phyloP scores from a whole-genome alignment of 2,113 vertebrate species.

The Hippolais icterina region DNA sequence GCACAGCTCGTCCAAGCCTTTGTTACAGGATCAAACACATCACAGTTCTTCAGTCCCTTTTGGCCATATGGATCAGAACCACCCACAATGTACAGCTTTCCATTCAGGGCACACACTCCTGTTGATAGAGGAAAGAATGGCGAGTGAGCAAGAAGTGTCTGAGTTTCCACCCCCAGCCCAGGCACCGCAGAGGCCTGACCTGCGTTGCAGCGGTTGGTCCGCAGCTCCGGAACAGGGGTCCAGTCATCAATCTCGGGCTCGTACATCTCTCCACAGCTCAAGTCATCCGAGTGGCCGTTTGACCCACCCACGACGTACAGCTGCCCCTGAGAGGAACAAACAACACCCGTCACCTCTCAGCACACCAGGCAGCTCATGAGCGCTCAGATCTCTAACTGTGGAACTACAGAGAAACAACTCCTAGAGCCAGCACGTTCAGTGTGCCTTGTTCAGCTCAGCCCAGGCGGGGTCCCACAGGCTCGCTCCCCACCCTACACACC shows the following conservation, averaged over 20 bases:
- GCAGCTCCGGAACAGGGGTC: conserved; percentile 90
- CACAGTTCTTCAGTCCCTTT: conserved; percentile 97
- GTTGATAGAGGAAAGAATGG: not conserved
- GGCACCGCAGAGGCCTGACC: conserved; percentile 61
- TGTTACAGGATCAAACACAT: conserved; percentile 91
- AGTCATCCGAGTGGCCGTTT: conserved; percentile 95
- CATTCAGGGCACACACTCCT: conserved; percentile 94
- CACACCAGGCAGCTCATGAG: rapidly evolving
- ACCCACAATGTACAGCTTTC: conserved; percentile 92
- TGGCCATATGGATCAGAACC: conserved; percentile 97
- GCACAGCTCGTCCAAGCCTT: conserved; percentile 93
- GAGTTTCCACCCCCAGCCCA: rapidly evolving
- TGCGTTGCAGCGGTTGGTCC: conserved; percentile 97
- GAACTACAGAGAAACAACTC: not conserved
- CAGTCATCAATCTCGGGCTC: conserved; percentile 88
- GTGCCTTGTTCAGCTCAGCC: not conserved
- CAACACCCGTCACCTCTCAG: not conserved
- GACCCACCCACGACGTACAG: conserved; percentile 97
- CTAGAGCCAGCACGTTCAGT: not conserved
- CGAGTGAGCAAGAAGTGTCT: not conserved
- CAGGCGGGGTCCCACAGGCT: not conserved
- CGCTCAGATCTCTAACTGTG: rapidly evolving
- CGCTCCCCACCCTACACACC: conserved; percentile 69
- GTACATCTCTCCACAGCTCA: conserved; percentile 96
- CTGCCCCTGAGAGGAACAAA: conserved; percentile 79